phyloP scores from a whole-genome alignment of 2,113 vertebrate species.

The Lagenorhynchus albirostris region DNA sequence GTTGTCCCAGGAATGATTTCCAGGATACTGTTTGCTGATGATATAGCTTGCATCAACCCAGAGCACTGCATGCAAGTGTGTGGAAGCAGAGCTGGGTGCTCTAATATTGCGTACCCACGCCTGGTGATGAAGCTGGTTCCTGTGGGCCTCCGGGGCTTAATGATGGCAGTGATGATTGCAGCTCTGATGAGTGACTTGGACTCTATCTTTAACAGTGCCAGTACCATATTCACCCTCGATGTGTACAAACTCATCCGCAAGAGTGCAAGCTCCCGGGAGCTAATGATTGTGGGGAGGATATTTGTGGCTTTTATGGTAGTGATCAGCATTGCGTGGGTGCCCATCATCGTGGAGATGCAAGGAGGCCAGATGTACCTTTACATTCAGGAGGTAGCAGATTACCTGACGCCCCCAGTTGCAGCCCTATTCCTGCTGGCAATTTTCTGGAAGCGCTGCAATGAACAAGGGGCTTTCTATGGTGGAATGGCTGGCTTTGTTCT shows the following conservation, averaged over 20 bases:
- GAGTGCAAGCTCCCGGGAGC: conserved; percentile 89
- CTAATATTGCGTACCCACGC: conserved; percentile 97
- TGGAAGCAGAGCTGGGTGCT: conserved; percentile 95
- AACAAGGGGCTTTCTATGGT: conserved; percentile 95
- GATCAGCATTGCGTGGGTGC: conserved; percentile 98
- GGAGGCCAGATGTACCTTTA: conserved; percentile 99
- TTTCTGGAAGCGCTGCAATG: conserved; percentile 97
- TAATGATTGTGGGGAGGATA: conserved; percentile 92
- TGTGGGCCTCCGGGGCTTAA: conserved; percentile 94
- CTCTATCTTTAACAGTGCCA: conserved; percentile 98
- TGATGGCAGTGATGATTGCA: conserved; percentile 99
- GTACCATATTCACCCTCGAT: conserved; percentile 98
- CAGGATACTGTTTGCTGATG: conserved; percentile 92
- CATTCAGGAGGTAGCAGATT: conserved; percentile 97
- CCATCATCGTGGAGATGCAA: conserved; percentile 98
- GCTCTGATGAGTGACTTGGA: conserved; percentile 99
- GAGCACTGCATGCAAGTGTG: conserved; percentile 98
- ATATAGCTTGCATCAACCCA: conserved; percentile 95
- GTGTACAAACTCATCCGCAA: conserved; percentile 92
- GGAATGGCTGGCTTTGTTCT: conserved; percentile 93
- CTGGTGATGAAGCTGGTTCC: conserved; percentile 97
- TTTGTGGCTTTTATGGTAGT: conserved; percentile 96
- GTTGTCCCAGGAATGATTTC: conserved; percentile 99
- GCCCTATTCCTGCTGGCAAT: conserved; percentile 96
- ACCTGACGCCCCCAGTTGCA: conserved; percentile 95